phyloP scores from a whole-genome alignment of 1,140 invertebrate genomes.

The Heliconius eleuchia region DNA sequence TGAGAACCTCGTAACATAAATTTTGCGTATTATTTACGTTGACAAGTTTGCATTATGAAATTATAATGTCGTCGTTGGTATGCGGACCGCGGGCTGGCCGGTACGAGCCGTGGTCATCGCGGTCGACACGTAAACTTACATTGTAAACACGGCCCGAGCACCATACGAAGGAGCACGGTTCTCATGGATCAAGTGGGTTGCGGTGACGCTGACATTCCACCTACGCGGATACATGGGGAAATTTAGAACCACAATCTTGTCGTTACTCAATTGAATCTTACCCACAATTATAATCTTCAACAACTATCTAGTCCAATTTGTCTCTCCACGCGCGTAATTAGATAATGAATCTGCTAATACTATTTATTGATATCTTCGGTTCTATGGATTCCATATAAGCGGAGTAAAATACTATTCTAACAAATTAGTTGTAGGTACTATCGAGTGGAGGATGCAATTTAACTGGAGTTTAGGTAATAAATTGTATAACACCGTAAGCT shows the following conservation, averaged over 20 bases:
- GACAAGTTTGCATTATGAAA: constrained; percentile 79
- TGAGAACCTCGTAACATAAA: constrained; percentile 81
- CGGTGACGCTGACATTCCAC: constrained; percentile 35
- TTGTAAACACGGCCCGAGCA: constrained; percentile 54
- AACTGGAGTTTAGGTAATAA: constrained; percentile 42
- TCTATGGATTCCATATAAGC: constrained; percentile 34
- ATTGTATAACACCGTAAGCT: constrained; percentile 40
- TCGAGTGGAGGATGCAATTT: constrained; percentile 42
- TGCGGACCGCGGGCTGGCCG: constrained; percentile 52
- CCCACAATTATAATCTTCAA: constrained; percentile 23
- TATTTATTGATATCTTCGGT: constrained; percentile 32
- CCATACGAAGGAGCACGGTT: constrained; percentile 44
- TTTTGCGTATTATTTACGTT: constrained; percentile 80
- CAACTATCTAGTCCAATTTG: constrained; percentile 21
- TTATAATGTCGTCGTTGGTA: constrained; percentile 75
- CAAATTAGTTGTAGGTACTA: constrained; percentile 40
- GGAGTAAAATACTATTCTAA: constrained; percentile 32
- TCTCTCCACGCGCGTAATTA: constrained; percentile 28
- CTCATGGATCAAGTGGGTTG: constrained; percentile 47
- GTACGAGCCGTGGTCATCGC: constrained; percentile 58
- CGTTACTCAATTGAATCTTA: constrained; percentile 36
- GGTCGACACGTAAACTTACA: constrained; percentile 56
- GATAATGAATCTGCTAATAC: constrained; percentile 28
- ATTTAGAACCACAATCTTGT: constrained; percentile 36
- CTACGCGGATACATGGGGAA: constrained; percentile 37